These are phyloP conservation scores for Mechanitis mazaeus DNA, from an alignment of 2,888 invertebrate species.

Conservation along the genomic window DNA sequence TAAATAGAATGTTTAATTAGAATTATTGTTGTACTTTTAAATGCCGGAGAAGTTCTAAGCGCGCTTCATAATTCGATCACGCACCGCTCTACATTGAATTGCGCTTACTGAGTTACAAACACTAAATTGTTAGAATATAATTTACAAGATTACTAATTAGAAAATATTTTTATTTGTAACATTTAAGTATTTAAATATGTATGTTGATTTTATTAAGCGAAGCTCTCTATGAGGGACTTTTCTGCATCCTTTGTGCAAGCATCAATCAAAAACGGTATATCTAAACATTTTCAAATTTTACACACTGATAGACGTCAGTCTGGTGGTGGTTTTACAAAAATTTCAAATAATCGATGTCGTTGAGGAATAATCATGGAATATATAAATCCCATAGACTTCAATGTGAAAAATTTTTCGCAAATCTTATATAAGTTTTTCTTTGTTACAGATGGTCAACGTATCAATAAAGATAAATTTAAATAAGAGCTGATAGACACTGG, in stretches of 20 bases:
- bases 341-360: too few species aligned
- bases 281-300: too few species aligned
- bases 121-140: constrained; percentile 41
- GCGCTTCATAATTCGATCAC: constrained; percentile 50
- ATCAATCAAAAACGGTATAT: too few species aligned
- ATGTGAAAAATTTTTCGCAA: not conserved
- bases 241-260: too few species aligned
- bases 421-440: constrained; percentile 25
- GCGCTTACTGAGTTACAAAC: constrained; percentile 39
- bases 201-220: too few species aligned
- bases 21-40: constrained; percentile 50
- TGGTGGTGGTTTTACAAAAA: too few species aligned
- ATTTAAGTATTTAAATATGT: too few species aligned
- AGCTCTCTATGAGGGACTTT: too few species aligned
- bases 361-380: too few species aligned
- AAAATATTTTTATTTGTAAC: not conserved
- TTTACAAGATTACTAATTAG: constrained; percentile 28
- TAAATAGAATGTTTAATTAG: constrained; percentile 47
- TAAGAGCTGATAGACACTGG: constrained; percentile 36
- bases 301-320: too few species aligned
- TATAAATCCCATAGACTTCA: too few species aligned
- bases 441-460: constrained; percentile 49
- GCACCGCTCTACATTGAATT: constrained; percentile 46
- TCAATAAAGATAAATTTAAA: constrained; percentile 27
- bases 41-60: constrained; percentile 32